phyloP scores from a whole-genome alignment of 64 coral and sea anemone species.

The Stichodactyla helianthus region DNA sequence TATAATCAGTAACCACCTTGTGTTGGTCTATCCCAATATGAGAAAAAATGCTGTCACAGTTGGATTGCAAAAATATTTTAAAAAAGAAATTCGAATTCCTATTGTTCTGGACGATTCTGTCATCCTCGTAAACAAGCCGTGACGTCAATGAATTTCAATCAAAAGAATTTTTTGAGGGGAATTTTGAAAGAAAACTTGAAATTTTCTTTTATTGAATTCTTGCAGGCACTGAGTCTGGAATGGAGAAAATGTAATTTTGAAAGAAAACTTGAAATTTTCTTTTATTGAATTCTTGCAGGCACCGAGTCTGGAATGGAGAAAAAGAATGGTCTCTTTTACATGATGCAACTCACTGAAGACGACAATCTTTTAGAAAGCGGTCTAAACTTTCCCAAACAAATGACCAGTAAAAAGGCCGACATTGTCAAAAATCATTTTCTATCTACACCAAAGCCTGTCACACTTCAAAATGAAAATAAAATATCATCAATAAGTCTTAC shows the following conservation, averaged over 20 bases:
- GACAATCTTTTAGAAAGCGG: slow-evolving; percentile 43
- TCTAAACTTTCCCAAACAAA: slow-evolving; percentile 12
- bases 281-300: slow-evolving; percentile 13
- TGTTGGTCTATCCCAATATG: too few relatives aligned
- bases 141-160: too few relatives aligned
- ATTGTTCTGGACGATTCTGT: too few relatives aligned
- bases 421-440: slow-evolving; percentile 40
- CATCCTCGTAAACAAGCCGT: too few relatives aligned
- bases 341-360: slow-evolving; percentile 50
- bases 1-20: too few relatives aligned
- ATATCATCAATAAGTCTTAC: slow-evolving; percentile 39
- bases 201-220: not conserved
- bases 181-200: not conserved
- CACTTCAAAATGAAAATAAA: slow-evolving; percentile 11
- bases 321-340: slow-evolving; percentile 52
- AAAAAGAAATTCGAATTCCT: too few relatives aligned
- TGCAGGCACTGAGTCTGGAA: slow-evolving; percentile 29
- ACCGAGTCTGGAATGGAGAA: slow-evolving; percentile 19
- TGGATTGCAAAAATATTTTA: too few relatives aligned
- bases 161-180: too few relatives aligned
- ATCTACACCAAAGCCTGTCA: slow-evolving; percentile 29
- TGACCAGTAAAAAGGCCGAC: not conserved
- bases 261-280: not conserved
- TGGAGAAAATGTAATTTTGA: too few relatives aligned
- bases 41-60: too few relatives aligned